Base-by-base conservation (phyloP, 2,888 invertebrate genomes). In the Resseliella maxima region DNA sequence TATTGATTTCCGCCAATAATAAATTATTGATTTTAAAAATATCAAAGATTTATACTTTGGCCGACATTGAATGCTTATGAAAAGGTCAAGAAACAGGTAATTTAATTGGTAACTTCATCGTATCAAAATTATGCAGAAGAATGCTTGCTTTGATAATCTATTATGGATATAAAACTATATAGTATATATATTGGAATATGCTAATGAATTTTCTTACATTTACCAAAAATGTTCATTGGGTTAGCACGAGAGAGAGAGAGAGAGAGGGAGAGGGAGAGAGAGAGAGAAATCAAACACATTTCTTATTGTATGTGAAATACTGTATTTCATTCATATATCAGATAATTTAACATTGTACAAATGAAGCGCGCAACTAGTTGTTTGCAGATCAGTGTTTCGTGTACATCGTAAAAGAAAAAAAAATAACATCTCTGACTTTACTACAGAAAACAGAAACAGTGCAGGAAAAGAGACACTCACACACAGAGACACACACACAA, bases 311-410 rank as follows among this genome's bases (percentile, higher is more conserved):
- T 59, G 21, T 50, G 21, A 50, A 18, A 18, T 50, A 18, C 41
- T 50, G 50, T 21, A 18, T 18, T 59, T 59, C 59, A 59, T 27
- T 24, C 12, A 35, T 72, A 35, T 72, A 18, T 59, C 15, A 12
- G 72, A 35, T 35, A 35, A 12, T n/a, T 10, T 21, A 72, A 31
- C 72, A 35, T 72, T 72, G 72, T 35, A 72, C n/a, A 31, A n/a
- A n/a, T 35, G 31, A 15, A 72, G 35, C 72, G 72, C 72, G 72
- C 72, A 31, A 72, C 72, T 72, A 72, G 31, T 72, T 31, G 72
- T 1, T 72, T 31, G 24, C 59, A 59, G 27, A 59, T 31, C 72
- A 35, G 10, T 31, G 72, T 15, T 27, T 72, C 31, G 72, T 72
- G 12, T 72, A 31, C 10, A 72, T 72, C 72, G 31, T 35, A 15